These are phyloP conservation scores for Eptesicus fuscus DNA, from an alignment of 2,113 vertebrate species.

Conservation along the genomic window DNA sequence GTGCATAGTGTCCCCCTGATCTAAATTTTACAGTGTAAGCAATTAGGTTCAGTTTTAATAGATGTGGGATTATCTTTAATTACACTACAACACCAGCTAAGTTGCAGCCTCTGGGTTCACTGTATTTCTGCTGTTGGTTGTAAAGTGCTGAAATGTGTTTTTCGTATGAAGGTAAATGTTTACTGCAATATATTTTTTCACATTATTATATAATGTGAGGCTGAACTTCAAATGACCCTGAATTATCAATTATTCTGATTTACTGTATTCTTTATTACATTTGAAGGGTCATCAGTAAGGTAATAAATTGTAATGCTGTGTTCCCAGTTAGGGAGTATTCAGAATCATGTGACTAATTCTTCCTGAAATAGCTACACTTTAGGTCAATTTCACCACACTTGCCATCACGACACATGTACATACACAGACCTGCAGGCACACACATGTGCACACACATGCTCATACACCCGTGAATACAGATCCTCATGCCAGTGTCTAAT, in stretches of 20 bases:
- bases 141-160: background rate
- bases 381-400: background rate
- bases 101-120: background rate
- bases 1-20: background rate
- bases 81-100: background rate
- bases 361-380: slow-evolving; percentile 34
- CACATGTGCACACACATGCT: background rate
- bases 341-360: slow-evolving; percentile 41
- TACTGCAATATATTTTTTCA: slow-evolving; percentile 34
- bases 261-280: slow-evolving; percentile 58
- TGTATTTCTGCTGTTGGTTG: slow-evolving; percentile 42
- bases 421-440: background rate
- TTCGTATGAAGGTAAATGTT: slow-evolving; percentile 48
- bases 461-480: background rate
- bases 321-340: slow-evolving; percentile 44
- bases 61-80: slow-evolving; percentile 58
- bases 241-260: slow-evolving; percentile 64
- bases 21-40: slow-evolving; percentile 36
- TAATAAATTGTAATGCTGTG: slow-evolving; percentile 16
- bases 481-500: background rate
- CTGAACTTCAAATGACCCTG: slow-evolving; percentile 57
- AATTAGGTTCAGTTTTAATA: slow-evolving; percentile 45
- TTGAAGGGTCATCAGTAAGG: slow-evolving; percentile 60
- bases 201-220: slow-evolving; percentile 41
- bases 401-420: background rate